A percentile compares a stretch with the other conserved stretches of the same genome.
These are phyloP conservation scores for Agapetus fuscipes DNA, from an alignment of 2,888 invertebrate species.

Conservation along the genomic window DNA sequence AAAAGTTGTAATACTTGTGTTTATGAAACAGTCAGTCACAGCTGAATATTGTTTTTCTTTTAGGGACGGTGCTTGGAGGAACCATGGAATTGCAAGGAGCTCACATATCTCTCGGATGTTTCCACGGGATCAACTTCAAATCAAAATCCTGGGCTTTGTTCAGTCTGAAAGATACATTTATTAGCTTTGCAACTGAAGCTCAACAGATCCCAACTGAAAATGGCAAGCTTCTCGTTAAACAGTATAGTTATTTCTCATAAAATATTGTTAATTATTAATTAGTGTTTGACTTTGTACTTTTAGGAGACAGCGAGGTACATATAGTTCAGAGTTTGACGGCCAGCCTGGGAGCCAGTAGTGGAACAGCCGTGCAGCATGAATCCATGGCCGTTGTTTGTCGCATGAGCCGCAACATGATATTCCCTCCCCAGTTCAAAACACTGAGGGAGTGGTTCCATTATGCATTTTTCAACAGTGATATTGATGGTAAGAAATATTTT, in stretches of 20 bases:
- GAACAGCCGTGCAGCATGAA: constrained; percentile 60
- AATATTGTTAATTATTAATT: too few species aligned
- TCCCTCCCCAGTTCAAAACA: constrained; percentile 92
- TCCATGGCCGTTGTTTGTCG: constrained; percentile 93
- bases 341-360: constrained; percentile 66
- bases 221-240: constrained; percentile 40
- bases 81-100: constrained; percentile 82
- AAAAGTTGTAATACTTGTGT: background rate
- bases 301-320: constrained; percentile 57
- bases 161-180: constrained; percentile 84
- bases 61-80: constrained; percentile 76
- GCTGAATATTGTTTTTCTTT: background rate
- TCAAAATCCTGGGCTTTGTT: constrained; percentile 95
- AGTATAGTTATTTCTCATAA: too few species aligned
- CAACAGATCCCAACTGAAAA: constrained; percentile 68
- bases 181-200: constrained; percentile 88
- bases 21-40: background rate
- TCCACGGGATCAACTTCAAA: constrained; percentile 95
- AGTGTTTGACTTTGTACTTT: constrained; percentile 23
- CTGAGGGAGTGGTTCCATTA: constrained; percentile 96
- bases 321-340: constrained; percentile 88
- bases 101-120: constrained; percentile 91
- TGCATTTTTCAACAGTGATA: constrained; percentile 89
- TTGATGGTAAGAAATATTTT: constrained; percentile 66
- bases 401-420: constrained; percentile 82